Percentiles rank a stretch among this genome's conserved stretches.
phyloP scores from a whole-genome alignment of 2,888 invertebrate genomes.

The Spilarctia lutea region DNA sequence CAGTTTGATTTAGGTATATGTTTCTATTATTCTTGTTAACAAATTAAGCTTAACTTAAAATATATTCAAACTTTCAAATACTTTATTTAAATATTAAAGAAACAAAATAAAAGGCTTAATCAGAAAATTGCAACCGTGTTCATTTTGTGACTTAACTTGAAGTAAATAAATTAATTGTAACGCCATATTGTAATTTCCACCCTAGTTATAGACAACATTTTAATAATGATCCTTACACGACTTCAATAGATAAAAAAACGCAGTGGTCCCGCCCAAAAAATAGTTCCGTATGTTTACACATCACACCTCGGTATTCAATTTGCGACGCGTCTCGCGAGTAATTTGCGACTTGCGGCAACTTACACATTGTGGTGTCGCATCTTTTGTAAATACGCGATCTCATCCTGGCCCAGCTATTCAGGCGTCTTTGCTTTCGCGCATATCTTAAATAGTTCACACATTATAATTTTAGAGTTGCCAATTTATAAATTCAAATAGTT shows the following conservation, averaged over 20 bases:
- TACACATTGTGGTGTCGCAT: conserved; percentile 60
- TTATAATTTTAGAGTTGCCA: conserved; percentile 3
- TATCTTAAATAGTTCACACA: conserved; percentile 40
- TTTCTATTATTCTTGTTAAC: too few relatives aligned
- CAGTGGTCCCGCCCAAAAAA: neutral
- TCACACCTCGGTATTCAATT: conserved; percentile 80
- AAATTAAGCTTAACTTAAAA: neutral
- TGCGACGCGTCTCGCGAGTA: conserved; percentile 74
- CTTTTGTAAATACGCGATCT: conserved; percentile 55
- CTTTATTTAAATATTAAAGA: too few relatives aligned
- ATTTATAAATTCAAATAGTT: neutral
- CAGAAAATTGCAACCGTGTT: neutral
- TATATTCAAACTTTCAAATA: neutral
- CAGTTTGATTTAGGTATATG: too few relatives aligned
- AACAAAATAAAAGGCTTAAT: neutral
- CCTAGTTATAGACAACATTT: too few relatives aligned
- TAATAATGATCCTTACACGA: too few relatives aligned
- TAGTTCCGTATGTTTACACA: conserved; percentile 59
- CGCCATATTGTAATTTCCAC: neutral
- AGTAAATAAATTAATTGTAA: neutral
- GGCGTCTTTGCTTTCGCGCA: conserved; percentile 25
- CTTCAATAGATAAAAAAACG: neutral
- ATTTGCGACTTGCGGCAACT: conserved; percentile 74
- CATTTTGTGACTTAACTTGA: neutral
- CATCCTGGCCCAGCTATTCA: conserved; percentile 36